Evolutionary conservation across 2,797 vertebrate species (phyloP), one percentile per base, ranked within the genome.

Genomic region (Chelon auratus): DNA sequence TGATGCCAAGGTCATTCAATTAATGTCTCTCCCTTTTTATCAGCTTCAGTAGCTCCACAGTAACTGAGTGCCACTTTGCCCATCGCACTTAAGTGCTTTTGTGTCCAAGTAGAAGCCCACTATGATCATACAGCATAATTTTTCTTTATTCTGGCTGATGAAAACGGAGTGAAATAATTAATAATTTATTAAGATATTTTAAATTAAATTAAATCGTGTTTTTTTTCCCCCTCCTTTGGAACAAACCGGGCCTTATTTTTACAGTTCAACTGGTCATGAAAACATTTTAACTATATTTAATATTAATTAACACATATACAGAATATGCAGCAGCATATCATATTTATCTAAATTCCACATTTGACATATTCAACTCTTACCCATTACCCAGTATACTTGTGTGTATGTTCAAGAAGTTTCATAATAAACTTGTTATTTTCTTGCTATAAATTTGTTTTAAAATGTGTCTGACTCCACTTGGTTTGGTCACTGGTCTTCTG

Each of bases 1-100:
- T 70, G 63, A 90, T 89, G 85, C 82, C 89, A 92, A 90, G 90
- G 90, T 91, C 89, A 84, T 90, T 91, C 87, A 91, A 90, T 91
- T 91, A 91, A 86, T 82, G 77, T 69, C 64, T 82, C 76, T 90
- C 53, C 81, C 78, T 90, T 90, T 90, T 92, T 86, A 89, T 91
- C 80, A 83, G 81, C 80, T 84, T 80, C 83, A 88, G 75, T 79
- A 69, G 75, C 78, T 81, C 61, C 81, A 84, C 62, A 72, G 74
- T 75, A 80, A 89, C 78, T 87, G 83, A 91, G 73, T 77, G 73
- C 90, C 86, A 84, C 87, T 91, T 86, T 87, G 61, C 73, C 78
- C 77, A 84, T 89, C 80, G 82, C 78, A 82, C 75, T 84, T 78
- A 88, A 95, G 90, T 88, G 92, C 93, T 94, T 86, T 83, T 73